Evolutionary conservation across 2,888 invertebrate genomes (phyloP).

Genomic region (Drosophila gaucha): DNA sequence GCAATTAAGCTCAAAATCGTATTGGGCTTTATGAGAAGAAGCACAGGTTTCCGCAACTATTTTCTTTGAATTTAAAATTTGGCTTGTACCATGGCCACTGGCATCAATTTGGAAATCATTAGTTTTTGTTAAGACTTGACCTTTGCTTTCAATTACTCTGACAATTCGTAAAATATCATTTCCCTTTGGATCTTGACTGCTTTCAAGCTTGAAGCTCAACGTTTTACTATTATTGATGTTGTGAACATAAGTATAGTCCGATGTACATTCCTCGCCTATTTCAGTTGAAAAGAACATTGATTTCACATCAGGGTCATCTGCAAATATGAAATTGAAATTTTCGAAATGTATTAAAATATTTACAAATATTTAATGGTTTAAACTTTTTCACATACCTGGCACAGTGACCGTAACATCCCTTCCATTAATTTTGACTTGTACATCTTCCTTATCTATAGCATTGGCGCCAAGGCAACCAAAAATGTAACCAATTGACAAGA

Average conservation of each 20-base stretch:
- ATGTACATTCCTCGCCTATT: not conserved
- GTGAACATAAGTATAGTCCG: not conserved
- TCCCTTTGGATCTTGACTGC: not conserved
- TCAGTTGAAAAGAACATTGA: constrained; percentile 26
- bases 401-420: not conserved
- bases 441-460: not conserved
- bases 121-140: constrained; percentile 5
- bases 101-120: constrained; percentile 13
- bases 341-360: no score
- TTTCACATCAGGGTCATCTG: constrained; percentile 19
- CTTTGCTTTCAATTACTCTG: constrained; percentile 10
- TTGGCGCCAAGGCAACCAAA: not conserved
- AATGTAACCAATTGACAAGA: constrained; percentile 1
- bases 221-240: not conserved
- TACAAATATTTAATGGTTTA: no score
- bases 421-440: not conserved
- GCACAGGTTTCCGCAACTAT: not conserved
- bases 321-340: not conserved
- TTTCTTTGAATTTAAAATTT: not conserved
- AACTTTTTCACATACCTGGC: constrained; percentile 2
- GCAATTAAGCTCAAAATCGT: not conserved
- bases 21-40: not conserved
- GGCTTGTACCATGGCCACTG: not conserved
- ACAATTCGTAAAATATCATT: constrained; percentile 12
- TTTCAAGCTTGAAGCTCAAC: not conserved